phyloP scores from a whole-genome alignment of 1,140 invertebrate genomes.

The Frieseomelitta varia region DNA sequence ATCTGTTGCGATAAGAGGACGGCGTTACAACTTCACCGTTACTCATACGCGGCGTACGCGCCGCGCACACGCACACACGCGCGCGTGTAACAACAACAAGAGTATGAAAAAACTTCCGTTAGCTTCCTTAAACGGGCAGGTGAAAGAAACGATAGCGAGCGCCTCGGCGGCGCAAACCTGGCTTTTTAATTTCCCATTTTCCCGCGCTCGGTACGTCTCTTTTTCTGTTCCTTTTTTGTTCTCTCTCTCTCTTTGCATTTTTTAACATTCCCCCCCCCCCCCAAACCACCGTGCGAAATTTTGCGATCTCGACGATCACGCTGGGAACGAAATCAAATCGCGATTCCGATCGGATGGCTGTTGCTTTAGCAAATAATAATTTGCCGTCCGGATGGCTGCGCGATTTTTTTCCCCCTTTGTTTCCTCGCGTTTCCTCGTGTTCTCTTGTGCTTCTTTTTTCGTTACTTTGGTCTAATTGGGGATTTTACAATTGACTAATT shows the following conservation, averaged over 20 bases:
- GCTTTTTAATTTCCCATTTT: constrained; percentile 49
- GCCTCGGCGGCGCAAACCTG: not conserved
- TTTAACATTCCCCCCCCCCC: not conserved
- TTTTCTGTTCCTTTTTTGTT: too few relatives aligned
- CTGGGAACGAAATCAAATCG: constrained; percentile 13
- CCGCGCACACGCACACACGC: not conserved
- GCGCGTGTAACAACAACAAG: not conserved
- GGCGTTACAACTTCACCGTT: constrained; percentile 50
- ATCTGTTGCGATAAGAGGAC: constrained; percentile 52
- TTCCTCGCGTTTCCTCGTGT: not conserved
- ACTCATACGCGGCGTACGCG: constrained; percentile 21
- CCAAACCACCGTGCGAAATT: constrained; percentile 29
- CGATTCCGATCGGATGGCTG: not conserved
- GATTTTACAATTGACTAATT: not conserved
- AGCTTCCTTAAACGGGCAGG: constrained; percentile 31
- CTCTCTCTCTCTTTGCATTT: not conserved
- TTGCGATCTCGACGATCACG: not conserved
- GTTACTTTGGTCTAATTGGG: not conserved
- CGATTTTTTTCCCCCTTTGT: not conserved
- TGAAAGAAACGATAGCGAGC: constrained; percentile 30
- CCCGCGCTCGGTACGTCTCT: constrained; percentile 25
- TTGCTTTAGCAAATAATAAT: constrained; percentile 13
- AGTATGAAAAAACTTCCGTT: constrained; percentile 47
- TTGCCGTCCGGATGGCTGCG: not conserved
- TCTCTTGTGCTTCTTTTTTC: not conserved